phyloP scores from a whole-genome alignment of 1,140 invertebrate genomes.

The Odontomachus brunneus region DNA sequence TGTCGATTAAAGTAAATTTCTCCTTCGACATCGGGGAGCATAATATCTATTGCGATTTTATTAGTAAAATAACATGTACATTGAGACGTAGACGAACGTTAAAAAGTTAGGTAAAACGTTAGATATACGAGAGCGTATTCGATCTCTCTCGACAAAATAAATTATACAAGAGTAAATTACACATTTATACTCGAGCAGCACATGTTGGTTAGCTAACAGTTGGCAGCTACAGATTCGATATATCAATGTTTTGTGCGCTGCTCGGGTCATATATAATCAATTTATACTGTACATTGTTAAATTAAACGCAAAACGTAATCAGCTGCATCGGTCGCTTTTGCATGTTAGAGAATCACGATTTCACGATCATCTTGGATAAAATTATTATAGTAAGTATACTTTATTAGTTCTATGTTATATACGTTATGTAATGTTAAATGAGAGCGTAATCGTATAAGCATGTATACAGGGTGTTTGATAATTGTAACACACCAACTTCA shows the following conservation, averaged over 20 bases:
- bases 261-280: conserved; percentile 9
- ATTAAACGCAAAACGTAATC: background rate
- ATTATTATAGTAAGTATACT: conserved; percentile 31
- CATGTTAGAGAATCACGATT: conserved; percentile 49
- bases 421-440: conserved; percentile 52
- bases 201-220: no score
- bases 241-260: no score
- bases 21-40: background rate
- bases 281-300: conserved; percentile 12
- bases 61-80: conserved; percentile 52
- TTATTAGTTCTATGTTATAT: conserved; percentile 27
- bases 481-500: no score
- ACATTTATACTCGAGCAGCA: no score
- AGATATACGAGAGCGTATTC: background rate
- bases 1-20: background rate
- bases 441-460: conserved; percentile 47
- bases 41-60: conserved; percentile 36
- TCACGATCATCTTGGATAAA: conserved; percentile 41
- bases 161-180: background rate
- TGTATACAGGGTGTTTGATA: no score
- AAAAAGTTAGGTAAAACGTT: background rate
- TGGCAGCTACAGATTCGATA: no score
- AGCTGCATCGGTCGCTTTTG: background rate
- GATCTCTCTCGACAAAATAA: conserved; percentile 17
- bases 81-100: conserved; percentile 11